Evolutionary conservation across 1,140 invertebrate species (phyloP).

Genomic region (Andrena cerasifolii): DNA sequence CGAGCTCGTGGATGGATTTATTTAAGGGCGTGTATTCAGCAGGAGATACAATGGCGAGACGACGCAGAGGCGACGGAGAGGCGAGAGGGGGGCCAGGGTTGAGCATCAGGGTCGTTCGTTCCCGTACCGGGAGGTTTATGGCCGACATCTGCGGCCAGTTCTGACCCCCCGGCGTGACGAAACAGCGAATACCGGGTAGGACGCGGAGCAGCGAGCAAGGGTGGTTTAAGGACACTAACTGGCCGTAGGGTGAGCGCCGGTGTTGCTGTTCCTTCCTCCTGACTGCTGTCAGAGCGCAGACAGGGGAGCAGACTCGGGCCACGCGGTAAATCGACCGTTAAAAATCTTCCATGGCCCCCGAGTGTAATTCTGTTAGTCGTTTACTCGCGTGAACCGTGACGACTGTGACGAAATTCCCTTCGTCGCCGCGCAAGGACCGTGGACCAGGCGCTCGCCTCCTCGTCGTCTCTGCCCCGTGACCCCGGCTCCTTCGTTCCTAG

Average conservation of each 20-base stretch:
- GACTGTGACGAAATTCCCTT: constrained; percentile 64
- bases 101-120: constrained; percentile 49
- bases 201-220: constrained; percentile 50
- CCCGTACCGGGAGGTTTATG: constrained; percentile 69
- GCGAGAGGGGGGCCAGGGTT: constrained; percentile 10
- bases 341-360: constrained; percentile 74
- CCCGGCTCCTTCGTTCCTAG: constrained; percentile 19
- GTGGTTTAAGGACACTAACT: constrained; percentile 70
- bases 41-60: constrained; percentile 73
- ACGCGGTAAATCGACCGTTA: constrained; percentile 80
- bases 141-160: constrained; percentile 81
- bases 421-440: constrained; percentile 29
- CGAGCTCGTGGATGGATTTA: constrained; percentile 76
- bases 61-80: constrained; percentile 42
- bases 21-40: constrained; percentile 80
- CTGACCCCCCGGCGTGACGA: constrained; percentile 79
- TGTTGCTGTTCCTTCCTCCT: constrained; percentile 34
- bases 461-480: background rate
- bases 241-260: constrained; percentile 61
- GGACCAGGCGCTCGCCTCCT: constrained; percentile 2
- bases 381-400: constrained; percentile 59
- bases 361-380: constrained; percentile 80
- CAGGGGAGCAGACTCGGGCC: constrained; percentile 16
- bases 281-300: constrained; percentile 29
- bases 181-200: constrained; percentile 69